phyloP scores from a whole-genome alignment of 2,113 vertebrate species.

The Speoplatyrhinus poulsoni region DNA sequence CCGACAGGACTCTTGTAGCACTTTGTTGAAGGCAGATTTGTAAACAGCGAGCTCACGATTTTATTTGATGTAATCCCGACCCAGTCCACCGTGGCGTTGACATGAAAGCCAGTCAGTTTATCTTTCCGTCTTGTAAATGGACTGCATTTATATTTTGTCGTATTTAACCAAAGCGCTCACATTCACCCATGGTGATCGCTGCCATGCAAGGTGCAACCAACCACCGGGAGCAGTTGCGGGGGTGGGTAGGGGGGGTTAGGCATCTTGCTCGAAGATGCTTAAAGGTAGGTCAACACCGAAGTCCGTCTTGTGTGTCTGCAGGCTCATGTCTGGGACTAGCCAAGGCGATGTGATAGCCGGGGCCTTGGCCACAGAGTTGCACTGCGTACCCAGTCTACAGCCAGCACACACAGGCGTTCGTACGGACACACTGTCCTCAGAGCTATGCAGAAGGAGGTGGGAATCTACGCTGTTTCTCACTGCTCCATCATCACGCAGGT shows the following conservation, averaged over 20 bases:
- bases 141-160: too few species aligned
- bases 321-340: slow-evolving; percentile 12
- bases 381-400: neutral
- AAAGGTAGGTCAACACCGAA: too few species aligned
- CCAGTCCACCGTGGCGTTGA: slow-evolving; percentile 23
- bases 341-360: slow-evolving; percentile 3
- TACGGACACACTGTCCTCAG: neutral
- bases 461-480: too few species aligned
- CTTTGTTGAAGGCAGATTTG: slow-evolving; percentile 31
- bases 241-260: too few species aligned
- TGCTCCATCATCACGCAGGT: slow-evolving; percentile 12
- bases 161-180: too few species aligned
- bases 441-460: too few species aligned
- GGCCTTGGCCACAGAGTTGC: neutral
- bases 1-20: slow-evolving; percentile 17
- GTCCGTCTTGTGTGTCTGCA: too few species aligned
- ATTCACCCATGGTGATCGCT: too few species aligned
- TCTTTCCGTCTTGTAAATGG: slow-evolving; percentile 12
- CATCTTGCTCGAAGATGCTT: too few species aligned
- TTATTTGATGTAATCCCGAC: slow-evolving; percentile 40
- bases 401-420: neutral
- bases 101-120: slow-evolving; percentile 9
- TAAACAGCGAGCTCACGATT: slow-evolving; percentile 36
- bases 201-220: too few species aligned
- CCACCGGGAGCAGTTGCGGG: too few species aligned